A percentile compares a stretch with the other conserved stretches of the same genome.
Conservation (phyloP, 2,797 vertebrate species). For the Artibeus lituratus region DNA sequence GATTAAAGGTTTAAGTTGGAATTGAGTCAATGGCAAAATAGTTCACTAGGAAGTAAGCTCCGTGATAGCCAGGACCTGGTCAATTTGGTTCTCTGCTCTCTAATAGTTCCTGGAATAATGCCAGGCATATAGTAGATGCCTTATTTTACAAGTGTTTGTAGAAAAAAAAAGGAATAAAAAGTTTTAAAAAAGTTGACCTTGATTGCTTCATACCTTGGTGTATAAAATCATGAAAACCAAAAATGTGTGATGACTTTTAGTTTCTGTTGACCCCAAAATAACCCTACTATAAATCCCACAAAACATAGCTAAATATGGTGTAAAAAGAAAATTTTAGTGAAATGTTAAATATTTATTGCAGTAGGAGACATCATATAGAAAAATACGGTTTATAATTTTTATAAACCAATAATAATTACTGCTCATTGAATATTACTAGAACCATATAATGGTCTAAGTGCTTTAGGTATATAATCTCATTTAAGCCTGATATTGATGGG, state of each 20-base stretch:
- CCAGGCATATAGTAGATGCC: not conserved
- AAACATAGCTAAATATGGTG: not conserved
- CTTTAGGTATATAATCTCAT: not conserved
- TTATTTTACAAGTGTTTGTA: not conserved
- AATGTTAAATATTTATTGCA: not conserved
- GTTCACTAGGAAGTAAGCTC: not conserved
- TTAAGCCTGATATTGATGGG: not conserved
- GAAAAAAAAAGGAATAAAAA: not conserved
- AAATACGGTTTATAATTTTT: not conserved
- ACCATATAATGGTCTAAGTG: not conserved
- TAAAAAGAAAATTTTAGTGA: not conserved
- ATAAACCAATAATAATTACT: not conserved
- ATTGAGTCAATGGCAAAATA: not conserved
- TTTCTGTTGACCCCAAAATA: not conserved
- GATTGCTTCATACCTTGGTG: not conserved
- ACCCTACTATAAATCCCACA: not conserved
- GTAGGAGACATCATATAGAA: not conserved
- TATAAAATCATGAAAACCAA: not conserved
- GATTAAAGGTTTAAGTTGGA: conserved; percentile 4
- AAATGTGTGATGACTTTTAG: not conserved
- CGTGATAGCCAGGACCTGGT: not conserved
- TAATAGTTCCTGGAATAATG: not conserved
- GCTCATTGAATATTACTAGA: not conserved
- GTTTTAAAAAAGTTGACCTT: not conserved
- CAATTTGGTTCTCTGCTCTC: not conserved